A percentile compares a stretch with the other conserved stretches of the same genome.
These are phyloP conservation scores for Drosophila nr. fundita DNA, from an alignment of 2,888 invertebrate species.

Conservation along the genomic window DNA sequence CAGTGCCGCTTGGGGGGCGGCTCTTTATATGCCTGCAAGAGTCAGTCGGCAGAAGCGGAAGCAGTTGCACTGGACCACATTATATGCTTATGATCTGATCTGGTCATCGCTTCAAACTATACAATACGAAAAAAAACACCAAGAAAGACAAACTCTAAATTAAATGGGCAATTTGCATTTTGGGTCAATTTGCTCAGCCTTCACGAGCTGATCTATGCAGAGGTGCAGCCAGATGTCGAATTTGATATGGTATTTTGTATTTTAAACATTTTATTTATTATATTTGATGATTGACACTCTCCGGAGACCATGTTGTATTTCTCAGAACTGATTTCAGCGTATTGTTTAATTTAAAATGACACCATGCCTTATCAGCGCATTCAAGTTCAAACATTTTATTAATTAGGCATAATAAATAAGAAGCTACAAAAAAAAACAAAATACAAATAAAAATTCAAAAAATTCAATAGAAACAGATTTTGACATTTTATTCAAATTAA, in stretches of 20 bases:
- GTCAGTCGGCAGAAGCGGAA: conserved; percentile 31
- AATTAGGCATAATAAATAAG: conserved; percentile 32
- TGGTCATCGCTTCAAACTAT: conserved; percentile 4
- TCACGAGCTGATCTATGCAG: conserved; percentile 13
- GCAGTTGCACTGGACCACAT: conserved; percentile 35
- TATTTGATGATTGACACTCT: background rate
- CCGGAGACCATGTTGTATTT: background rate
- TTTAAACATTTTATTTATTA: background rate
- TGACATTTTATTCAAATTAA: conserved; percentile 48
- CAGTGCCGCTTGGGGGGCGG: background rate
- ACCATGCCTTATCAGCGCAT: conserved; percentile 21
- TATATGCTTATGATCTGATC: background rate
- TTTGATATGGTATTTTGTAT: background rate
- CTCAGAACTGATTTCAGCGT: background rate
- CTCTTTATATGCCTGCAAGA: conserved; percentile 4
- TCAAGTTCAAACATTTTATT: conserved; percentile 59
- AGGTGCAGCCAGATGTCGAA: conserved; percentile 18
- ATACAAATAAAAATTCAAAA: conserved; percentile 1
- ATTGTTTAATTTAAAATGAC: conserved; percentile 24
- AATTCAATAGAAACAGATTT: conserved; percentile 4
- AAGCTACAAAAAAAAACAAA: conserved; percentile 2
- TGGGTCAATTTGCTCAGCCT: conserved; percentile 61
- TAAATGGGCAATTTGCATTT: conserved; percentile 76
- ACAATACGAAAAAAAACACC: conserved; percentile 6
- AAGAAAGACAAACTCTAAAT: conserved; percentile 9